Percentiles rank a stretch among this genome's conserved stretches.
These are phyloP conservation scores for Neostethus bicornis DNA, from an alignment of 2,797 vertebrate genomes.

Conservation along the genomic window DNA sequence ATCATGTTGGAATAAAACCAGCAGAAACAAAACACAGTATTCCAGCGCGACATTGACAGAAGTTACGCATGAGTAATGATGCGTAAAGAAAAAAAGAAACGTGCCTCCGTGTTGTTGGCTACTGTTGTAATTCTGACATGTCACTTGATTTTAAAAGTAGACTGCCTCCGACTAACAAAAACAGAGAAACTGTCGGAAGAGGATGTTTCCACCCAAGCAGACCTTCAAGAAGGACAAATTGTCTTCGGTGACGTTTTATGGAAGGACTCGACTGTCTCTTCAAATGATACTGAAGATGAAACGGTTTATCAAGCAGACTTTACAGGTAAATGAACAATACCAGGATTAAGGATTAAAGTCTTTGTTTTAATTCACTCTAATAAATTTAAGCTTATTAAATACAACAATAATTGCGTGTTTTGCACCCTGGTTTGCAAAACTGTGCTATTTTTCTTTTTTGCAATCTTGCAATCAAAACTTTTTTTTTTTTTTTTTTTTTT, in stretches of 20 bases:
- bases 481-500: too few species aligned
- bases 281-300: conserved; percentile 33
- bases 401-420: too few species aligned
- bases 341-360: background rate
- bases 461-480: too few species aligned
- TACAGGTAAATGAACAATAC: conserved; percentile 38
- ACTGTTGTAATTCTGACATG: conserved; percentile 20
- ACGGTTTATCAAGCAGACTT: conserved; percentile 53
- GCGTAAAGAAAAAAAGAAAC: conserved; percentile 7
- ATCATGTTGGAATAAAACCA: conserved; percentile 3
- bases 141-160: conserved; percentile 15
- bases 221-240: conserved; percentile 39
- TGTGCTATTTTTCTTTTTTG: too few species aligned
- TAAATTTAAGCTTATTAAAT: too few species aligned
- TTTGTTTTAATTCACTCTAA: too few species aligned
- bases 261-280: background rate
- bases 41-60: fast-evolving
- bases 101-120: background rate
- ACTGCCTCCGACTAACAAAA: conserved; percentile 43
- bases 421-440: too few species aligned
- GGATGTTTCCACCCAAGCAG: fast-evolving
- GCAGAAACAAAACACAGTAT: fast-evolving
- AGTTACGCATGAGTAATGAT: conserved; percentile 8
- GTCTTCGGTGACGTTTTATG: conserved; percentile 45
- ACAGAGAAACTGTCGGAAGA: background rate